Evolutionary conservation across 2,888 invertebrate species (phyloP).

Genomic region (Ormyrus thymus): DNA sequence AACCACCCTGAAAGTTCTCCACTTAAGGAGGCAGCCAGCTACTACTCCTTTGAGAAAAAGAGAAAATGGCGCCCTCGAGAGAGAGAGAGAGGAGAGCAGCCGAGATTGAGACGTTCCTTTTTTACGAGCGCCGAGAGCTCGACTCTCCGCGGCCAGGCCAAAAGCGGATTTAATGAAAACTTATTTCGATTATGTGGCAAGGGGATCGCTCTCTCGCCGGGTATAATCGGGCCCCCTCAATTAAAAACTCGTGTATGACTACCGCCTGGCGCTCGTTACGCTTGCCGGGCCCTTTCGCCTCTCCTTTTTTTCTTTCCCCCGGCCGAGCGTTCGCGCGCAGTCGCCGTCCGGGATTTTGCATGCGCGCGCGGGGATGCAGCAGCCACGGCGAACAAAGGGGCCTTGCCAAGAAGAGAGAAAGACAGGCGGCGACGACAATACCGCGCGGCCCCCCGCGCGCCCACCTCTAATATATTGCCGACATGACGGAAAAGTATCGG

Average conservation of each 20-base stretch:
- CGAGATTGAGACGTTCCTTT: constrained; percentile 53
- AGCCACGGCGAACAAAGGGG: constrained; percentile 52
- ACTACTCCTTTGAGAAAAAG: constrained; percentile 40
- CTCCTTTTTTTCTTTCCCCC: background rate
- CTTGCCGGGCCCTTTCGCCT: constrained; percentile 29
- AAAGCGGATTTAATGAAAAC: constrained; percentile 52
- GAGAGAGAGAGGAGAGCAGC: no score
- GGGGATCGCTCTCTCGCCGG: background rate
- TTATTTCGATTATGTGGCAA: constrained; percentile 36
- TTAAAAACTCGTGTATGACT: constrained; percentile 49
- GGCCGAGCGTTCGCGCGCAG: background rate
- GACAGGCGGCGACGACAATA: constrained; percentile 67
- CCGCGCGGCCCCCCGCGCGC: constrained; percentile 72
- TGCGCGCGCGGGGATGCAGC: constrained; percentile 21
- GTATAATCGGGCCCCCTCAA: constrained; percentile 42
- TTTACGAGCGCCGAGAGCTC: constrained; percentile 41
- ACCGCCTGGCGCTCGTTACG: constrained; percentile 20
- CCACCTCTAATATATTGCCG: constrained; percentile 73
- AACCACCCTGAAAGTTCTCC: constrained; percentile 63
- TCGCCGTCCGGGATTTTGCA: constrained; percentile 42
- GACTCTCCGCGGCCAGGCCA: background rate
- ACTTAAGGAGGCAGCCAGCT: constrained; percentile 46
- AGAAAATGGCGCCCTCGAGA: constrained; percentile 47
- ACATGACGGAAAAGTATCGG: constrained; percentile 72
- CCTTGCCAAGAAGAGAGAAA: constrained; percentile 64